phyloP scores from a whole-genome alignment of 2,797 vertebrate genomes.

The Girardinus metallicus region DNA sequence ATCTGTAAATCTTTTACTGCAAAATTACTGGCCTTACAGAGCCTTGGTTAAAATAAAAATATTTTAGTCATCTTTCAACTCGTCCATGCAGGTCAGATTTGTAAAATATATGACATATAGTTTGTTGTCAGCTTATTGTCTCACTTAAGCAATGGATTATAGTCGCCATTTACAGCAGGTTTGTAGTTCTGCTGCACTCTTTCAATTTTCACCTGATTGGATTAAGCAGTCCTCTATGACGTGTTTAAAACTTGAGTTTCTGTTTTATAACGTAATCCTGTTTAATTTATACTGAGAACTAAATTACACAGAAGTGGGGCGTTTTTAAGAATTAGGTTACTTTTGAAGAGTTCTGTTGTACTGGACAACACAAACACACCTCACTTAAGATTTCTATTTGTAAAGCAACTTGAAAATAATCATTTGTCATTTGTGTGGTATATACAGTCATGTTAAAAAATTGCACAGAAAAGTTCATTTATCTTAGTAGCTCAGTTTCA shows the following conservation, averaged over 20 bases:
- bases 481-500: not conserved
- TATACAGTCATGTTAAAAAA: not conserved
- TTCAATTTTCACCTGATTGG: not conserved
- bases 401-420: not conserved
- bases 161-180: not conserved
- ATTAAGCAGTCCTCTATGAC: not conserved
- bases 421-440: not conserved
- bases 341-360: not conserved
- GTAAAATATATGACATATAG: not conserved
- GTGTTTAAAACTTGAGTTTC: too few relatives aligned
- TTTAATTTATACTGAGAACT: not conserved
- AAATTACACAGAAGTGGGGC: not conserved
- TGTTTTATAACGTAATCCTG: not conserved
- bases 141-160: not conserved
- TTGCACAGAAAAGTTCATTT: not conserved
- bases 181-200: not conserved
- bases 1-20: not conserved
- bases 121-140: not conserved
- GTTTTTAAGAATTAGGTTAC: not conserved
- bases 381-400: not conserved
- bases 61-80: not conserved
- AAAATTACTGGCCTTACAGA: not conserved
- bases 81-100: not conserved
- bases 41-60: too few relatives aligned
- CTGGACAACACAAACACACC: not conserved